Evolutionary conservation across 2,113 vertebrate genomes (phyloP).

Genomic region (Chlamydotis undulata): DNA sequence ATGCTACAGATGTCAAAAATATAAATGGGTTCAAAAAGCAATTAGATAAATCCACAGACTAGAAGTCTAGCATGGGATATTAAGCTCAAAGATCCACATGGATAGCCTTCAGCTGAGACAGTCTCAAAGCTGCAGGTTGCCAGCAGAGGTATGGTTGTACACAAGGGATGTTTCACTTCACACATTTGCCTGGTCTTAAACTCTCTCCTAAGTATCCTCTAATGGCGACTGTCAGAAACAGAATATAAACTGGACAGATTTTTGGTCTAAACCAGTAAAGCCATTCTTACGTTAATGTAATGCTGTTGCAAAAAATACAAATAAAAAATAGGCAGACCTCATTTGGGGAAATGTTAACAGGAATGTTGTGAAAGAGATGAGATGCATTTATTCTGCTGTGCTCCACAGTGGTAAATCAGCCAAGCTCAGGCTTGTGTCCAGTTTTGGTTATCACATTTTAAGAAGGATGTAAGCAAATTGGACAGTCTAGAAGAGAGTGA

Average conservation of each 20-base stretch:
- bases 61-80: neutral
- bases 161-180: neutral
- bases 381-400: conserved; percentile 66
- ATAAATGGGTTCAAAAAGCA: neutral
- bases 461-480: conserved; percentile 69
- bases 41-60: neutral
- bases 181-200: neutral
- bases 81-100: conserved; percentile 20
- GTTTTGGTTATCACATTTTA: conserved; percentile 68
- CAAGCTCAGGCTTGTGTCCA: conserved; percentile 63
- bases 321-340: conserved; percentile 66
- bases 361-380: conserved; percentile 69
- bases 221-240: neutral
- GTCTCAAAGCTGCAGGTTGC: conserved; percentile 34
- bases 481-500: conserved; percentile 70
- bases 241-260: conserved; percentile 20
- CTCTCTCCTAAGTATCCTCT: conserved; percentile 5
- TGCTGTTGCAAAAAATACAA: conserved; percentile 41
- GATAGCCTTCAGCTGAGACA: conserved; percentile 33
- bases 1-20: neutral
- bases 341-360: conserved; percentile 60
- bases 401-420: conserved; percentile 60
- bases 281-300: neutral
- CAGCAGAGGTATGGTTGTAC: conserved; percentile 1
- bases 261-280: conserved; percentile 36